A percentile compares a stretch with the other conserved stretches of the same genome.
Conservation (phyloP, 2,113 vertebrate species). For the Cervus canadensis region DNA sequence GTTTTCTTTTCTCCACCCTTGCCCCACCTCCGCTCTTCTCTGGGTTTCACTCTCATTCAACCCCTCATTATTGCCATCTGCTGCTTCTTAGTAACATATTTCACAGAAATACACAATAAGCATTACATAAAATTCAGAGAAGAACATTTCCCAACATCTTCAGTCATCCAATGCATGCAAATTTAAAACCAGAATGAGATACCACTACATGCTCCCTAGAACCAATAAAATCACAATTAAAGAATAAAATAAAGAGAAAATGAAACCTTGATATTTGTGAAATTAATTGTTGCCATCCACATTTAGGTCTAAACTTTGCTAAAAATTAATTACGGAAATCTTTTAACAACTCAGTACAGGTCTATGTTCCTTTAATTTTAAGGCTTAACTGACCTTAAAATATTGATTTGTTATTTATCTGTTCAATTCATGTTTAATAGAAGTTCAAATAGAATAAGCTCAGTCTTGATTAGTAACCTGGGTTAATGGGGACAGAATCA, state of each 20-base stretch:
- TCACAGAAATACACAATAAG: not conserved
- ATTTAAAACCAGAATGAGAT: not conserved
- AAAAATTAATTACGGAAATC: not conserved
- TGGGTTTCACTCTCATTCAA: not conserved
- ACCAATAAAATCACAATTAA: not conserved
- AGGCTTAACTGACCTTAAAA: not conserved
- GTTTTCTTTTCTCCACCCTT: not conserved
- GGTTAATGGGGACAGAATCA: not conserved
- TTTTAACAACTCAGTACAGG: not conserved
- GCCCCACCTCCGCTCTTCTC: not conserved
- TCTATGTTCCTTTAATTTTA: not conserved
- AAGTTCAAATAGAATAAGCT: not conserved
- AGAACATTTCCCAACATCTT: not conserved
- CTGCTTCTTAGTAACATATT: not conserved
- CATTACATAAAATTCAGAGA: not conserved
- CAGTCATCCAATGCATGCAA: not conserved
- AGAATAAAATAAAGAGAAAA: not conserved
- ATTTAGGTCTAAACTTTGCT: not conserved
- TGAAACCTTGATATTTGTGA: not conserved
- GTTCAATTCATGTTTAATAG: not conserved
- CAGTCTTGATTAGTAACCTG: not conserved
- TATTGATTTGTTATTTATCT: not conserved
- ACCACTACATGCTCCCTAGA: not conserved
- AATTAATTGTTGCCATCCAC: not conserved
- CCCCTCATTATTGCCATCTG: not conserved